These are phyloP conservation scores for Clarias batrachus DNA, from an alignment of 2,113 vertebrate genomes.

Conservation along the genomic window DNA sequence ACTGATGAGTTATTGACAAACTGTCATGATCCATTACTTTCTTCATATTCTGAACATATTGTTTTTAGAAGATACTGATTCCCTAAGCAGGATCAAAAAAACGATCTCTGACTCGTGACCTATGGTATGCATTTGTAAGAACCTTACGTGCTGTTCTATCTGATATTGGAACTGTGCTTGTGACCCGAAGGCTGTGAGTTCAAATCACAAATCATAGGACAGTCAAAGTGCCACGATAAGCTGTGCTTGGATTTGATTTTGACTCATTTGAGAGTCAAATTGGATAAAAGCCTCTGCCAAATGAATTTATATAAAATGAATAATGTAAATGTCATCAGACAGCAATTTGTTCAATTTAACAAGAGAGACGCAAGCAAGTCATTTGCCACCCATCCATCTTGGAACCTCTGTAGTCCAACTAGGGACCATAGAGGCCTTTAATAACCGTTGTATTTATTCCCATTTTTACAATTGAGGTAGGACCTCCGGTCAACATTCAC, in stretches of 20 bases:
- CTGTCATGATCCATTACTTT: neutral
- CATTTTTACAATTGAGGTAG: too few species aligned
- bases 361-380: neutral
- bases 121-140: neutral
- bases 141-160: neutral
- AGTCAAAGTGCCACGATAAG: neutral
- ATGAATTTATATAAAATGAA: neutral
- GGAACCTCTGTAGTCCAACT: too few species aligned
- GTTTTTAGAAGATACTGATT: neutral
- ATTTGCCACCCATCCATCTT: neutral
- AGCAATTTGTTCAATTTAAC: neutral
- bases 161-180: neutral
- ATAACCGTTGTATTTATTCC: too few species aligned
- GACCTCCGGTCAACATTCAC: too few species aligned
- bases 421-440: too few species aligned
- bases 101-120: neutral
- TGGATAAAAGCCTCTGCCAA: neutral
- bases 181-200: neutral
- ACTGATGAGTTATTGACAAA: slow-evolving; percentile 5
- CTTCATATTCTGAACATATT: neutral
- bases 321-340: neutral
- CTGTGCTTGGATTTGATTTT: neutral
- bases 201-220: neutral
- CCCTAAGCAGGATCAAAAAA: neutral
- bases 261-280: neutral